Evolutionary conservation across 2,797 vertebrate genomes (phyloP), one percentile per base, ranked within the genome.

Genomic region (Dendrocincla fuliginosa): DNA sequence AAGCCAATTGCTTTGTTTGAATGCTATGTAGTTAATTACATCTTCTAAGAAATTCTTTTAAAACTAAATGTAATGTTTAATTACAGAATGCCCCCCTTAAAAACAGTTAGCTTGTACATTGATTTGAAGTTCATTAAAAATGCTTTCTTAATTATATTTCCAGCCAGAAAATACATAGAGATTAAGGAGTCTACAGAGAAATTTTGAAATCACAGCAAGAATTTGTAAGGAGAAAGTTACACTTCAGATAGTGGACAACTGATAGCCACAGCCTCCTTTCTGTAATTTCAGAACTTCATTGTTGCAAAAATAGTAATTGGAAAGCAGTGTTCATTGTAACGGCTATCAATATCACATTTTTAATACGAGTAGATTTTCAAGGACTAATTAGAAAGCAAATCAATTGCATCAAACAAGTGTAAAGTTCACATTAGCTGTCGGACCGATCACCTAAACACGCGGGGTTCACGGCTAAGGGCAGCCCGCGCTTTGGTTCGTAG

Each of bases 401-500:
- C 93, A 92, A 94, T 95, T 11, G 93, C 94, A 64, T 89, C 80
- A 78, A 90, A 81, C 81, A 69, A 90, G 96, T 49, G 95, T 59
- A 39, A 94, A 55, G 95, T 61, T 89, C 77, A 35, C 65, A 7
- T 50, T 35, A 69, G 95, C 85, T 50, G 96, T 65, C 32, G 84
- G 95, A 85, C 88, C 41, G 70, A 95, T 94, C 96, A 76, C 71
- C 96, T 98, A 97, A 98, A 85, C 82, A 97, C 65, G 96, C 89
- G 5, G 98, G 98, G 97, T 96, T 98, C 88, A 98, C 44, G 28
- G 98, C 97, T 90, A 98, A 97, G 97, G 99, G 99, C 96, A 99
- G 97, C 55, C 99, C 99, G 76, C 99, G 99, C 91, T 97, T 98
- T 74, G 99, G 99, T 89, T 97, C 82, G 77, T 99, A 98, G 75